Evolutionary conservation across 35 echinoderm and acorn worm genomes (phyloP).

Genomic region (Apostichopus parvimensis): DNA sequence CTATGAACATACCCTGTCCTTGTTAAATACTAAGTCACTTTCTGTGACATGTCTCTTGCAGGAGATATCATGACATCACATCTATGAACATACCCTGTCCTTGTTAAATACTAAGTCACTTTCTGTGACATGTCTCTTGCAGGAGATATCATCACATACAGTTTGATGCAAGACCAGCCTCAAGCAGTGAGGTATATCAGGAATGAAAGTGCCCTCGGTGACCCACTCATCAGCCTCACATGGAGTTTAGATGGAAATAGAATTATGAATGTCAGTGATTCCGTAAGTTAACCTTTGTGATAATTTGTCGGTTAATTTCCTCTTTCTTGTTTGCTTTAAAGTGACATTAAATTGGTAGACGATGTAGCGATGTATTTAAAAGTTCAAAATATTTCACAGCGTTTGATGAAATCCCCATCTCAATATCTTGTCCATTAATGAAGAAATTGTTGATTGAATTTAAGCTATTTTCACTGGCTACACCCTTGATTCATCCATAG

Average conservation of each 20-base stretch:
- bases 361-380: no score
- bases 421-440: no score
- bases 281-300: slow-evolving; percentile 48
- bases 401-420: no score
- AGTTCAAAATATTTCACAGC: no score
- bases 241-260: slow-evolving; percentile 76
- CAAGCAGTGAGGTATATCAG: slow-evolving; percentile 66
- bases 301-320: no score
- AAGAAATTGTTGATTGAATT: no score
- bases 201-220: slow-evolving; percentile 56
- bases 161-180: slow-evolving; percentile 40
- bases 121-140: not conserved
- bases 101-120: not conserved
- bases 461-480: no score
- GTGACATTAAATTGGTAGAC: no score
- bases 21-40: no score
- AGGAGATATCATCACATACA: slow-evolving; percentile 80
- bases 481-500: no score
- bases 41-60: not conserved
- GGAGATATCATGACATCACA: slow-evolving; percentile 5
- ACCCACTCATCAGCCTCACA: slow-evolving; percentile 60
- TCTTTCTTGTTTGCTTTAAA: no score
- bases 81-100: slow-evolving; percentile 29
- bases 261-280: slow-evolving; percentile 58
- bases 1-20: no score